Conservation (phyloP, 2,888 invertebrate species). For the Sminthurinus aureus region DNA sequence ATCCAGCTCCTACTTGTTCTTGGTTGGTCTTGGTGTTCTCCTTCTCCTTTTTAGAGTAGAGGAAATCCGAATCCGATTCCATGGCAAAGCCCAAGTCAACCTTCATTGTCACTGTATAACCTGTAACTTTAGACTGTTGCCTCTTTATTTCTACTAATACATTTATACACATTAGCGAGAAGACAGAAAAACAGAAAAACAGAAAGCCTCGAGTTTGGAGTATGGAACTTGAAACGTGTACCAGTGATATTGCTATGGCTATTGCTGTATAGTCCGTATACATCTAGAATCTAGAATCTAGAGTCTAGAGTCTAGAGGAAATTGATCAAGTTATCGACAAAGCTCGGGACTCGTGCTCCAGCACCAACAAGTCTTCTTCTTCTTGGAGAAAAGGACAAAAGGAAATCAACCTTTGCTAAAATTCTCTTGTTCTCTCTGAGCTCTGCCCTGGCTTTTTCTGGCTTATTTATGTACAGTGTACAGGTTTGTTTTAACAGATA, state of each 20-base stretch:
- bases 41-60: not conserved
- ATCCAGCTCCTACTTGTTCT: too few species aligned
- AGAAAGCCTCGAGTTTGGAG: too few species aligned
- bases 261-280: too few species aligned
- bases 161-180: too few species aligned
- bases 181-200: too few species aligned
- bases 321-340: too few species aligned
- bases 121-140: not conserved
- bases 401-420: not conserved
- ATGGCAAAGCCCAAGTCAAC: not conserved
- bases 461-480: conserved; percentile 1
- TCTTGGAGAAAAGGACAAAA: not conserved
- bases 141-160: not conserved
- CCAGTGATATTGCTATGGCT: too few species aligned
- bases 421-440: not conserved
- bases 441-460: not conserved
- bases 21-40: too few species aligned
- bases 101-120: not conserved
- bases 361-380: not conserved
- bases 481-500: not conserved
- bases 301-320: too few species aligned
- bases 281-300: too few species aligned
- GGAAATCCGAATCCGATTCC: too few species aligned
- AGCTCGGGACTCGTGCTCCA: not conserved
- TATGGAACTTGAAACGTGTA: too few species aligned